Evolutionary conservation across 2,113 vertebrate species (phyloP).

Genomic region (Lepisosteus oculatus): DNA sequence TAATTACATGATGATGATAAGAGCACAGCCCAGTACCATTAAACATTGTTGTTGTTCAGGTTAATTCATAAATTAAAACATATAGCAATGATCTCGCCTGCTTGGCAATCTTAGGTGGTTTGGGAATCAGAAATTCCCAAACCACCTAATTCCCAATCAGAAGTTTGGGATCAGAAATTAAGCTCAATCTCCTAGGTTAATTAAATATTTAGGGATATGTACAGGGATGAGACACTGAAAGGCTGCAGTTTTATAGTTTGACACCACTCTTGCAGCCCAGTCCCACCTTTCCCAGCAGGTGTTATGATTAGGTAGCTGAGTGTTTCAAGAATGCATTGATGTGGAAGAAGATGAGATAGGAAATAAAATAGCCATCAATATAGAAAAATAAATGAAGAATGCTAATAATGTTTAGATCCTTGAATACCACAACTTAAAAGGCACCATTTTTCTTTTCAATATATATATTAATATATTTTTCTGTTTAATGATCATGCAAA

Average conservation of each 20-base stretch:
- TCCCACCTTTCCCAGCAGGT: constrained; percentile 55
- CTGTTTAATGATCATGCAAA: background rate
- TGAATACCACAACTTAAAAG: too few species aligned
- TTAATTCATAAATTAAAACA: too few species aligned
- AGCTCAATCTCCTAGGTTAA: background rate
- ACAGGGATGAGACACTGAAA: constrained; percentile 22
- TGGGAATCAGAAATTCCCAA: too few species aligned
- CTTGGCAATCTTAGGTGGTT: too few species aligned
- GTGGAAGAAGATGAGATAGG: constrained; percentile 62
- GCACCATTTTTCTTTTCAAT: background rate
- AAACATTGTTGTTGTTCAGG: too few species aligned
- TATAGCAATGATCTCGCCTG: too few species aligned
- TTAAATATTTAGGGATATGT: background rate
- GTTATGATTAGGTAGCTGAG: constrained; percentile 61
- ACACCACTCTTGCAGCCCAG: constrained; percentile 17
- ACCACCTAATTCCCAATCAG: too few species aligned
- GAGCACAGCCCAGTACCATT: too few species aligned
- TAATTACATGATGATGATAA: too few species aligned
- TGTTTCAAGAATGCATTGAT: constrained; percentile 54
- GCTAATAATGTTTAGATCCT: constrained; percentile 33
- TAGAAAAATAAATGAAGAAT: constrained; percentile 54
- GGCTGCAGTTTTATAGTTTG: constrained; percentile 25
- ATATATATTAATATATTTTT: background rate
- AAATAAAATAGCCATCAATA: constrained; percentile 62
- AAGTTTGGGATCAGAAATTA: background rate